Evolutionary conservation across 2,113 vertebrate species (phyloP).

Genomic region (Morone chrysops): DNA sequence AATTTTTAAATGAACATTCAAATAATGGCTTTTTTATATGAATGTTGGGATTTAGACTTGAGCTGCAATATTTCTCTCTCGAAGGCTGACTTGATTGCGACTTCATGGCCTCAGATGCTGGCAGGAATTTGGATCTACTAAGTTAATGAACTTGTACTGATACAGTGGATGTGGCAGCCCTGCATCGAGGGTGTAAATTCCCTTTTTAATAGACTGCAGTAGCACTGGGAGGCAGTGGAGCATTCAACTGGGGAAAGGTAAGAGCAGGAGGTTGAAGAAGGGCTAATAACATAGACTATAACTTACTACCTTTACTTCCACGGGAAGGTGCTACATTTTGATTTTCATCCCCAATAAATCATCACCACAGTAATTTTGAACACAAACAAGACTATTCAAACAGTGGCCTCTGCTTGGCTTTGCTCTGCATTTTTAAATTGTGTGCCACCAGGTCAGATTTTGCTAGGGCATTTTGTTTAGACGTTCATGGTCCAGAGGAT

Average conservation of each 20-base stretch:
- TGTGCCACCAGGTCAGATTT: neutral
- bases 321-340: neutral
- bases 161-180: neutral
- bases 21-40: neutral
- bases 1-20: conserved; percentile 26
- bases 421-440: neutral
- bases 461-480: neutral
- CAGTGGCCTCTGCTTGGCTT: neutral
- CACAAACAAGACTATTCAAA: neutral
- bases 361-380: neutral
- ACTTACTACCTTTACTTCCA: conserved; percentile 20
- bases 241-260: conserved; percentile 15
- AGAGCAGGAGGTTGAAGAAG: conserved; percentile 25
- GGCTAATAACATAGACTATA: conserved; percentile 23
- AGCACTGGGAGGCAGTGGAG: neutral
- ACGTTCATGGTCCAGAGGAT: too few species aligned
- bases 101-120: conserved; percentile 7
- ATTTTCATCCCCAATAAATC: conserved; percentile 28
- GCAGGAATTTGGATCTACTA: conserved; percentile 12
- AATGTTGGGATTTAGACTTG: neutral
- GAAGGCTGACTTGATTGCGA: neutral
- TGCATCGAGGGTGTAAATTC: conserved; percentile 22
- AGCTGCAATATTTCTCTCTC: conserved; percentile 14
- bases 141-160: conserved; percentile 18
- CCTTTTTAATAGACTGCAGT: conserved; percentile 38